A percentile compares a stretch with the other conserved stretches of the same genome.
Conservation (phyloP, 2,888 invertebrate species). For the Sarcophaga subvicina region DNA sequence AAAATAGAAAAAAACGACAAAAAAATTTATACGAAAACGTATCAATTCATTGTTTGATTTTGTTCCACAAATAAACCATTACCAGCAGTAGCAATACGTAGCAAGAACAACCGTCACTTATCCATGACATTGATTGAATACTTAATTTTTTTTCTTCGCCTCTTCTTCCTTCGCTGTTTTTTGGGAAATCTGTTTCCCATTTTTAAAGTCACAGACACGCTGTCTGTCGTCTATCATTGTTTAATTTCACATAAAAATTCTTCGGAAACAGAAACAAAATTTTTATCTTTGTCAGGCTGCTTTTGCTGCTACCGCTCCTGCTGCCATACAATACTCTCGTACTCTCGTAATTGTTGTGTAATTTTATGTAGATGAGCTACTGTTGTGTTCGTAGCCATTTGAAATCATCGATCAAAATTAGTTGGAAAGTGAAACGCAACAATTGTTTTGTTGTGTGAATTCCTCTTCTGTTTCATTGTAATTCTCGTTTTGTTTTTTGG, state of each 20-base stretch:
- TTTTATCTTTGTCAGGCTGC: not conserved
- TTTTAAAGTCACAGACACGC: not conserved
- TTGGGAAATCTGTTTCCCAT: constrained; percentile 8
- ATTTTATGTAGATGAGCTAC: constrained; percentile 60
- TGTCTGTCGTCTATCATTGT: constrained; percentile 16
- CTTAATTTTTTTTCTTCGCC: constrained; percentile 52
- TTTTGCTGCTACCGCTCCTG: not conserved
- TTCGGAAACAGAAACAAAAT: not conserved
- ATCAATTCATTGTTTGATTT: constrained; percentile 55
- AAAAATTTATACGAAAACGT: constrained; percentile 6
- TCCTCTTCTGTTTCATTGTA: not conserved
- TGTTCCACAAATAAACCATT: constrained; percentile 43
- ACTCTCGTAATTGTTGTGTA: constrained; percentile 49
- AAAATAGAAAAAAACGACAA: not conserved
- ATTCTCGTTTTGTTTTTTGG: not conserved
- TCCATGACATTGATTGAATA: constrained; percentile 69
- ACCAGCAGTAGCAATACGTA: constrained; percentile 45
- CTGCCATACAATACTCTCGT: not conserved
- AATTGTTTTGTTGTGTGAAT: constrained; percentile 39
- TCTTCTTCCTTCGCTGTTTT: constrained; percentile 14
- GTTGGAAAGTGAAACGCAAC: constrained; percentile 46
- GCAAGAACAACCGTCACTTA: constrained; percentile 40
- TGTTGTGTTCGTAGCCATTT: not conserved
- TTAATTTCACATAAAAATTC: constrained; percentile 29
- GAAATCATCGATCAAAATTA: constrained; percentile 64